Conservation (phyloP, 2,797 vertebrate genomes). For the Danio albolineatus region DNA sequence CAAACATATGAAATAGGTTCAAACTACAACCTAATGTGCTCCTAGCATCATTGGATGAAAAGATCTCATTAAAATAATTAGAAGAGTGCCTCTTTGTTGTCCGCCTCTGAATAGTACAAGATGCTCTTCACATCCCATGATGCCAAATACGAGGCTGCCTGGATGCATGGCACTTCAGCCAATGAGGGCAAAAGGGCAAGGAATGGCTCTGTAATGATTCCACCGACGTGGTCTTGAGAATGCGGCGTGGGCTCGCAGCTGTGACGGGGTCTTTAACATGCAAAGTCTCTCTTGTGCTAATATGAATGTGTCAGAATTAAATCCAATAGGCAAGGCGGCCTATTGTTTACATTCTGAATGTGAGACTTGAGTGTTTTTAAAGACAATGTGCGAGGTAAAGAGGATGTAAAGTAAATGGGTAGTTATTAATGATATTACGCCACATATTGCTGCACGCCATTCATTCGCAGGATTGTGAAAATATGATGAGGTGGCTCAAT, state of each 20-base stretch:
- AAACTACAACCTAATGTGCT: constrained; percentile 85
- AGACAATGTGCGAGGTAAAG: constrained; percentile 33
- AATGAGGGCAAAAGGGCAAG: constrained; percentile 82
- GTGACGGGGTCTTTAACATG: constrained; percentile 67
- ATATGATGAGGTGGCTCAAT: constrained; percentile 23
- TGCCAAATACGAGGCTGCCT: constrained; percentile 72
- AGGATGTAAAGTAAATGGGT: constrained; percentile 40
- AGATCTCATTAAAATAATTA: constrained; percentile 88
- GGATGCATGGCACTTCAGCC: constrained; percentile 80
- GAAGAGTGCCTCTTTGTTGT: constrained; percentile 85
- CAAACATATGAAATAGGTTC: constrained; percentile 83
- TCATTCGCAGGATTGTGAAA: constrained; percentile 24
- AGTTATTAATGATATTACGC: constrained; percentile 28
- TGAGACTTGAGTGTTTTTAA: constrained; percentile 21
- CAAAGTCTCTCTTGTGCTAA: constrained; percentile 66
- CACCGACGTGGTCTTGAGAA: constrained; percentile 76
- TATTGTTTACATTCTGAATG: constrained; percentile 47
- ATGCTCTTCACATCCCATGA: constrained; percentile 76
- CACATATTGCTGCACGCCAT: constrained; percentile 22
- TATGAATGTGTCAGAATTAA: constrained; percentile 56
- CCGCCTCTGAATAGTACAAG: constrained; percentile 76
- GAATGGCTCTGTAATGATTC: constrained; percentile 82
- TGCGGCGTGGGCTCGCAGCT: constrained; percentile 73
- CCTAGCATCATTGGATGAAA: constrained; percentile 85
- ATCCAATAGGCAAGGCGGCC: constrained; percentile 19